These are phyloP conservation scores for cattle (Bos taurus) DNA, from an alignment of 2,113 vertebrate genomes.

Conservation along the genomic window DNA sequence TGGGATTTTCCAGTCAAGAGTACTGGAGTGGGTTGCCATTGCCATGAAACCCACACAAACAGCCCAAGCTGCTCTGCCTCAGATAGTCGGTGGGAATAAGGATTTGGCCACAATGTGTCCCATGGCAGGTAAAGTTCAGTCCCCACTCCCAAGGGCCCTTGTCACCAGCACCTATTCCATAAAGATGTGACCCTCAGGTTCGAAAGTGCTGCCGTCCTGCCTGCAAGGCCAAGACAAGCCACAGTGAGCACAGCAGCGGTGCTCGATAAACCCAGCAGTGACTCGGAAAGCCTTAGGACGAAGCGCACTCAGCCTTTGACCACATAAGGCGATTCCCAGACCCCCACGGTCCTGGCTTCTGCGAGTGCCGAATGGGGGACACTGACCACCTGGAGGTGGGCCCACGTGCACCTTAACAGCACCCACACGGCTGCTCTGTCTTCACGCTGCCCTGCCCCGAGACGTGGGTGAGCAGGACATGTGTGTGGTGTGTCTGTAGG, in stretches of 20 bases:
- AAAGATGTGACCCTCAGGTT: background rate
- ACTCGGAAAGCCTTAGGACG: background rate
- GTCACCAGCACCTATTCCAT: background rate
- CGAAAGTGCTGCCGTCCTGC: background rate
- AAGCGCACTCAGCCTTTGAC: background rate
- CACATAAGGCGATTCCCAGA: background rate
- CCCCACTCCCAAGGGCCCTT: background rate
- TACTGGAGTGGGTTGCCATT: background rate
- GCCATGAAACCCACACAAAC: background rate
- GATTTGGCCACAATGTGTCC: background rate
- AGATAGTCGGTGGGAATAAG: rapidly evolving
- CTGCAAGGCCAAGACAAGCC: background rate
- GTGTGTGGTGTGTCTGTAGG: background rate
- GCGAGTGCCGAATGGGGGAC: no score
- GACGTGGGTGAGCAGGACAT: rapidly evolving
- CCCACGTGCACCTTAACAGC: rapidly evolving
- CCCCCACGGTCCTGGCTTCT: background rate
- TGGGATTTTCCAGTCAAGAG: background rate
- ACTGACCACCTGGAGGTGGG: background rate
- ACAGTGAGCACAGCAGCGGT: no score
- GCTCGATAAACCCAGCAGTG: background rate
- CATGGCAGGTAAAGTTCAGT: background rate
- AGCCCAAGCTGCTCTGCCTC: background rate
- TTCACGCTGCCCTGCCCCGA: background rate
- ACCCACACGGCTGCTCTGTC: background rate